These are phyloP conservation scores for Anseranas semipalmata DNA, from an alignment of 2,113 vertebrate species.

Conservation along the genomic window DNA sequence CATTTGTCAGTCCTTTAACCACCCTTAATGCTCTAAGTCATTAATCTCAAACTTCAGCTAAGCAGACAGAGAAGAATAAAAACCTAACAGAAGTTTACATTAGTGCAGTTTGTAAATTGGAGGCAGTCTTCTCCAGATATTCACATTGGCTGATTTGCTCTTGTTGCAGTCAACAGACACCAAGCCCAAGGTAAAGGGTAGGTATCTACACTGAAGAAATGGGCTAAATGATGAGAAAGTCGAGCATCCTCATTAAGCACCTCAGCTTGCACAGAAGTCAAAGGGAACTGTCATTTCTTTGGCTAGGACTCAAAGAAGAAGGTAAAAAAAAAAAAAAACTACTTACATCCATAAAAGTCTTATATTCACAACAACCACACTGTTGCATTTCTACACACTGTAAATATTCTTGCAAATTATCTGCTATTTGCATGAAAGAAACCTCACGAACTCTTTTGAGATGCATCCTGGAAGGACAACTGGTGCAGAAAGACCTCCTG, in stretches of 20 bases:
- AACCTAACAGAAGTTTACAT: background rate
- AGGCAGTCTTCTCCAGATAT: background rate
- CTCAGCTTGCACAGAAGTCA: background rate
- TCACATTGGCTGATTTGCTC: background rate
- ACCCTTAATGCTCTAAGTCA: background rate
- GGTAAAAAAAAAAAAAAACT: background rate
- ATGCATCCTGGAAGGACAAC: background rate
- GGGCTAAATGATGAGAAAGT: background rate
- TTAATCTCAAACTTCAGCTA: background rate
- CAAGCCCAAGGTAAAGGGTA: background rate
- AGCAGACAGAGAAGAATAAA: conserved; percentile 1
- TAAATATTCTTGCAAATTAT: background rate
- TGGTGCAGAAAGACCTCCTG: background rate
- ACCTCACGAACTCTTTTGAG: background rate
- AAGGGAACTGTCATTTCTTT: background rate
- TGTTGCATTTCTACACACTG: background rate
- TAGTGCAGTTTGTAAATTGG: background rate
- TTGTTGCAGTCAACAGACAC: background rate
- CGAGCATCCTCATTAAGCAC: background rate
- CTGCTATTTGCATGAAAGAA: background rate
- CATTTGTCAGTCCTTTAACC: background rate
- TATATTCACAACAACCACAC: background rate
- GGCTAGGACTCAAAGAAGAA: background rate
- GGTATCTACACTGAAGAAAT: background rate
- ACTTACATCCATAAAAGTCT: background rate